Conservation (phyloP, 1,140 invertebrate species). For the Calliphora vicina region DNA sequence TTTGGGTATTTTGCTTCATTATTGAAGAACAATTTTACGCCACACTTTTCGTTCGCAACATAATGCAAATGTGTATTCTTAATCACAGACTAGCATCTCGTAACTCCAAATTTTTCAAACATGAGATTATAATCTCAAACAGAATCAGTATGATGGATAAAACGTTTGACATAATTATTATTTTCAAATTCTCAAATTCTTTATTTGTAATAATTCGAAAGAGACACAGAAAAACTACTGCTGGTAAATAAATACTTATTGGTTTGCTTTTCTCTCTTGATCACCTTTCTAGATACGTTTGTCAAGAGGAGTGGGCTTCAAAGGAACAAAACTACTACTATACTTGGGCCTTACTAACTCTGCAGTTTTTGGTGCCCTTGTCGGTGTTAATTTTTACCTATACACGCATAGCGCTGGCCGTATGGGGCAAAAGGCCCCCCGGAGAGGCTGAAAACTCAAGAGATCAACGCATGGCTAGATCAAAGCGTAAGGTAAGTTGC, state of each 20-base stretch:
- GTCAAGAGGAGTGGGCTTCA: slow-evolving; percentile 72
- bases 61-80: too few relatives aligned
- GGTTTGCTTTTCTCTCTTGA: neutral
- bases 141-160: too few relatives aligned
- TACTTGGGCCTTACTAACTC: slow-evolving; percentile 77
- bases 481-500: slow-evolving; percentile 84
- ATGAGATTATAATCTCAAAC: too few relatives aligned
- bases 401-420: slow-evolving; percentile 81
- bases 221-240: too few relatives aligned
- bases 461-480: slow-evolving; percentile 82
- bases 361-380: slow-evolving; percentile 88
- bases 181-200: too few relatives aligned
- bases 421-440: slow-evolving; percentile 87
- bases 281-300: slow-evolving; percentile 67
- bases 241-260: neutral
- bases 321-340: slow-evolving; percentile 73
- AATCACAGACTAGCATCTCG: too few relatives aligned
- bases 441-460: slow-evolving; percentile 84
- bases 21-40: too few relatives aligned
- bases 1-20: too few relatives aligned
- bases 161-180: too few relatives aligned
- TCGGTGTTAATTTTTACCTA: slow-evolving; percentile 88
- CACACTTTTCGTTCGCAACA: too few relatives aligned
- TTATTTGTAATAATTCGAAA: too few relatives aligned
- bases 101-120: too few relatives aligned